phyloP scores from a whole-genome alignment of 2,797 vertebrate genomes.

The Craterocephalus amniculus region DNA sequence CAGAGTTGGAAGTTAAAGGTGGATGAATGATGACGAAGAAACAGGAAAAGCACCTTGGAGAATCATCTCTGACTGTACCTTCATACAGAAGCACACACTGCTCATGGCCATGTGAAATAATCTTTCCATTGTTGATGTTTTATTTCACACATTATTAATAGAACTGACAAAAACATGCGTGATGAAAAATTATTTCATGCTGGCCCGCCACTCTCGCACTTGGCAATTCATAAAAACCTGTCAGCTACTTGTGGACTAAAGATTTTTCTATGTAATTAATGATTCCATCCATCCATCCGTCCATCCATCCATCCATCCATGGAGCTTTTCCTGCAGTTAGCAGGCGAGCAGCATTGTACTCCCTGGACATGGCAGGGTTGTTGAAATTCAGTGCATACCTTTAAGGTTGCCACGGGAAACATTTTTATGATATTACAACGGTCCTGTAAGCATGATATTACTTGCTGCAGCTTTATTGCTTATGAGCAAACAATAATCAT shows the following conservation, averaged over 20 bases:
- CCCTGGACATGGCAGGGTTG: background rate
- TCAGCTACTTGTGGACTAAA: background rate
- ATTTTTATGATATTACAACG: background rate
- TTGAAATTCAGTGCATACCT: background rate
- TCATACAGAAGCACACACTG: background rate
- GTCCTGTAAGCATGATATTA: background rate
- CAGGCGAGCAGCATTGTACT: too few relatives aligned
- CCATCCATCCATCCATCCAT: too few relatives aligned
- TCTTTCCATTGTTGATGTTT: background rate
- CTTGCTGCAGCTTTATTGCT: background rate
- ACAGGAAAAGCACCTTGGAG: background rate
- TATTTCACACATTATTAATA: background rate
- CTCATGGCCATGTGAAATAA: background rate
- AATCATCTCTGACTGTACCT: background rate
- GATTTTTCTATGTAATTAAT: too few relatives aligned
- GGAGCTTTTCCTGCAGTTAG: too few relatives aligned
- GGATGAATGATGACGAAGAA: background rate
- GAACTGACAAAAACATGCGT: background rate
- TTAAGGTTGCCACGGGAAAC: background rate
- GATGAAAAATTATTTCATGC: background rate
- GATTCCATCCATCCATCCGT: background rate
- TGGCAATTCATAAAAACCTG: background rate
- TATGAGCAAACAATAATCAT: background rate
- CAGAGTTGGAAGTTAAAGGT: slow-evolving; percentile 19
- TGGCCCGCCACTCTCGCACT: background rate